phyloP scores from a whole-genome alignment of 64 coral and sea anemone species.

The Cladopsammia gracilis region DNA sequence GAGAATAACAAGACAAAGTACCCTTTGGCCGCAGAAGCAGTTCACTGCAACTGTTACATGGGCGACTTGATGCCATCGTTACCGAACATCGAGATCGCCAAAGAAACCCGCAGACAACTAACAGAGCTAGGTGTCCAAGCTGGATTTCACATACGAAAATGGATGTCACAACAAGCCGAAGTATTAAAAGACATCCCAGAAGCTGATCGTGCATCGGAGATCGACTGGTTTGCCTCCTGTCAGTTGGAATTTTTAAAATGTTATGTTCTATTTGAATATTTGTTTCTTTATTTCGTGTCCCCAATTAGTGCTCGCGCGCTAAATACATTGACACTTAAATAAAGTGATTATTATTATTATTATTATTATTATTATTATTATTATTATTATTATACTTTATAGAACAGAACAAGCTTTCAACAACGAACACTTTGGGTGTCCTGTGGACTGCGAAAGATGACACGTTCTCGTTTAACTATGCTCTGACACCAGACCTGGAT shows the following conservation, averaged over 20 bases:
- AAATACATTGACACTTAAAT: too few relatives aligned
- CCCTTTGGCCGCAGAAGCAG: slow-evolving; percentile 58
- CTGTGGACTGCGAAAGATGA: not conserved
- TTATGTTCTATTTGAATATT: too few relatives aligned
- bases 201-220: slow-evolving; percentile 29
- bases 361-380: too few relatives aligned
- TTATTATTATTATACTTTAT: too few relatives aligned
- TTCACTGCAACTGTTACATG: slow-evolving; percentile 50
- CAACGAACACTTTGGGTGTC: not conserved
- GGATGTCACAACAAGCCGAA: slow-evolving; percentile 73
- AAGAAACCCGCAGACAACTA: slow-evolving; percentile 36
- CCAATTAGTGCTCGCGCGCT: too few relatives aligned
- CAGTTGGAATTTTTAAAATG: too few relatives aligned
- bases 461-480: not conserved
- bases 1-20: slow-evolving; percentile 42
- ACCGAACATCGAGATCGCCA: slow-evolving; percentile 8
- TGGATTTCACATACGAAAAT: slow-evolving; percentile 74
- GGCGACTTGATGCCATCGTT: slow-evolving; percentile 62
- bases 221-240: too few relatives aligned
- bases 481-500: not conserved
- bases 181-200: slow-evolving; percentile 35
- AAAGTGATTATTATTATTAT: too few relatives aligned
- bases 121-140: slow-evolving; percentile 45
- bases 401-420: not conserved
- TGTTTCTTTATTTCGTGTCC: too few relatives aligned